Percentiles rank a stretch among this genome's conserved stretches.
Conservation (phyloP, 2,113 vertebrate species). For the Anguilla japonica region DNA sequence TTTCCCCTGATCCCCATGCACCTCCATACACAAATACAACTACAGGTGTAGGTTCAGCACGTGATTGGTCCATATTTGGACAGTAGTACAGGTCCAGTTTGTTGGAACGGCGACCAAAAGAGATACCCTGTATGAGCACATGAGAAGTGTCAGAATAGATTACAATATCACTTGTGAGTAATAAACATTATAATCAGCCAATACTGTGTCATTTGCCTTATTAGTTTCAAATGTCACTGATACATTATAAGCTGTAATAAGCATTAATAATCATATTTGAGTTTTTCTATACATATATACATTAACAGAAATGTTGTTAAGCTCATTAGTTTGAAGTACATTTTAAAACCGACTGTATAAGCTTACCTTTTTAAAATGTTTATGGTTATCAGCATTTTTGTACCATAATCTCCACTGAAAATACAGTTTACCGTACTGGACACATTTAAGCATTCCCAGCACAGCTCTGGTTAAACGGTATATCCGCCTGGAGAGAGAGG, state of each 20-base stretch:
- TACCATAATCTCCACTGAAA: slow-evolving; percentile 68
- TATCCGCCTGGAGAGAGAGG: slow-evolving; percentile 52
- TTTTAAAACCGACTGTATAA: not conserved
- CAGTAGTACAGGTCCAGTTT: slow-evolving; percentile 69
- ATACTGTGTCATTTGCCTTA: too few relatives aligned
- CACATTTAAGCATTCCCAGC: slow-evolving; percentile 66
- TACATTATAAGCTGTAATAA: too few relatives aligned
- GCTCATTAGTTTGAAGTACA: too few relatives aligned
- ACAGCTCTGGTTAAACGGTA: slow-evolving; percentile 62
- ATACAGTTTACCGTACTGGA: slow-evolving; percentile 66
- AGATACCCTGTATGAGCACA: slow-evolving; percentile 54
- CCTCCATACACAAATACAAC: slow-evolving; percentile 72
- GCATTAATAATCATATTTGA: too few relatives aligned
- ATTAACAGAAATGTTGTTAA: too few relatives aligned
- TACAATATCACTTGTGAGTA: too few relatives aligned
- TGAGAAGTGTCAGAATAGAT: too few relatives aligned
- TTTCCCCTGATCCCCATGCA: slow-evolving; percentile 68
- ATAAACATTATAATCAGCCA: too few relatives aligned
- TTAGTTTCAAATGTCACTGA: too few relatives aligned
- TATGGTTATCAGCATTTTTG: slow-evolving; percentile 55
- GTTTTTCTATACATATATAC: too few relatives aligned
- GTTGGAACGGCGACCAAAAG: slow-evolving; percentile 64
- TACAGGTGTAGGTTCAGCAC: slow-evolving; percentile 37
- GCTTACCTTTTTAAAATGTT: slow-evolving; percentile 66
- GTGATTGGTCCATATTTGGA: slow-evolving; percentile 31